phyloP scores from a whole-genome alignment of 2,113 vertebrate species.

The Passerina amoena region DNA sequence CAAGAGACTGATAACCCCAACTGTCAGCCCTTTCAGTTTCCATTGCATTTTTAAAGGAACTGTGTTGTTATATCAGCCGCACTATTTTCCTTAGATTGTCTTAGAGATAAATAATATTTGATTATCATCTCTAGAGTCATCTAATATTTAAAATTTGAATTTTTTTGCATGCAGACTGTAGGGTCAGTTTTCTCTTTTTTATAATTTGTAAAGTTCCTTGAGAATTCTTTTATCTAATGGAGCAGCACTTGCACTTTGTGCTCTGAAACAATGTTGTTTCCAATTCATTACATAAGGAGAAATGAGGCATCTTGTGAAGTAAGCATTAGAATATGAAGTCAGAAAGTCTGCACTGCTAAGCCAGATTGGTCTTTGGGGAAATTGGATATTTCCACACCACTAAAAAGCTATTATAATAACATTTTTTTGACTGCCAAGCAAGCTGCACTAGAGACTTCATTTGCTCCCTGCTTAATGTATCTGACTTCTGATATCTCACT shows the following conservation, averaged over 20 bases:
- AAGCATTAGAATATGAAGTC: not conserved
- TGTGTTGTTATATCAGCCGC: not conserved
- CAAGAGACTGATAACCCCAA: not conserved
- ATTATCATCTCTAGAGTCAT: not conserved
- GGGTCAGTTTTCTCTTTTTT: not conserved
- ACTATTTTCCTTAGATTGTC: not conserved
- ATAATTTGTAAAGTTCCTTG: not conserved
- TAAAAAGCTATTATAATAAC: constrained; percentile 1
- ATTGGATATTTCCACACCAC: not conserved
- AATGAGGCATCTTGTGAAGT: constrained; percentile 29
- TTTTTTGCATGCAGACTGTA: not conserved
- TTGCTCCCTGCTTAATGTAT: not conserved
- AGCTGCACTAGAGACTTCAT: not conserved
- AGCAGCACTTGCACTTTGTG: not conserved
- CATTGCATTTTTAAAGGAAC: not conserved
- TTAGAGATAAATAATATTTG: not conserved
- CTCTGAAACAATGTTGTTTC: constrained; percentile 1
- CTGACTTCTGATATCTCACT: not conserved
- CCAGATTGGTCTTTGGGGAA: not conserved
- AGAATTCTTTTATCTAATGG: constrained; percentile 10
- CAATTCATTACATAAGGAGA: not conserved
- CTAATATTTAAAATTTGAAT: not conserved
- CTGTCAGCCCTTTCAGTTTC: not conserved
- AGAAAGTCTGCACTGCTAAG: not conserved
- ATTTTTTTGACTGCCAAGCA: not conserved